phyloP scores from a whole-genome alignment of 2,797 vertebrate genomes.

The Rhinella marina region DNA sequence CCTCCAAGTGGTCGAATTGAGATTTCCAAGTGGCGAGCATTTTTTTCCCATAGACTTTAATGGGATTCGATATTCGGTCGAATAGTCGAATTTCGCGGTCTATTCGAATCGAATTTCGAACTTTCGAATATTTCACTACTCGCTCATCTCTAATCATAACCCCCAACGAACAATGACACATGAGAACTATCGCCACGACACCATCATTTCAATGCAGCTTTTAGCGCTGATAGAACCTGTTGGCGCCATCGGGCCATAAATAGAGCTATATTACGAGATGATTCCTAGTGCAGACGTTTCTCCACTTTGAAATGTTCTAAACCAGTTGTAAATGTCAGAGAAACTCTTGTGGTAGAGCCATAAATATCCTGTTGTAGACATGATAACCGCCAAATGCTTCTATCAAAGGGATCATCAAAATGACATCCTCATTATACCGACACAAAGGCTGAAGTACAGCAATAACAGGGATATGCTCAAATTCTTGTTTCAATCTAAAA shows the following conservation, averaged over 20 bases:
- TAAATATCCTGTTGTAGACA: conserved; percentile 37
- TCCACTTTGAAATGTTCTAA: conserved; percentile 16
- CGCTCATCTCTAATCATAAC: no score
- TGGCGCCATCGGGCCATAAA: not conserved
- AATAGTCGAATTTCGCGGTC: no score
- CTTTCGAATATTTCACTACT: no score
- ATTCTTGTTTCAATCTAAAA: conserved; percentile 31
- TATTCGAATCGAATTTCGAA: no score
- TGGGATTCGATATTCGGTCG: no score
- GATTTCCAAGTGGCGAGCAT: no score
- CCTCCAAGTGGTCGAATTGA: no score
- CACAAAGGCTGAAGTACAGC: conserved; percentile 3
- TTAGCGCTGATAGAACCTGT: not conserved
- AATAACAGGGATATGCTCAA: conserved; percentile 30
- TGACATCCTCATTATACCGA: conserved; percentile 48
- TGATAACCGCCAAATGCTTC: conserved; percentile 35
- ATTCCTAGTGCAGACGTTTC: conserved; percentile 1
- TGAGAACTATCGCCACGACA: not conserved
- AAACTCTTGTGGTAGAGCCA: conserved; percentile 21
- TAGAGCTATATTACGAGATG: not conserved
- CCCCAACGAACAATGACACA: not conserved
- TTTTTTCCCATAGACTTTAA: no score
- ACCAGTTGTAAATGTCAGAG: conserved; percentile 27
- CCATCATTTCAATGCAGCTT: not conserved
- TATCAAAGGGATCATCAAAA: conserved; percentile 51